Evolutionary conservation across 2,888 invertebrate genomes (phyloP).

Genomic region (Athalia circularis): DNA sequence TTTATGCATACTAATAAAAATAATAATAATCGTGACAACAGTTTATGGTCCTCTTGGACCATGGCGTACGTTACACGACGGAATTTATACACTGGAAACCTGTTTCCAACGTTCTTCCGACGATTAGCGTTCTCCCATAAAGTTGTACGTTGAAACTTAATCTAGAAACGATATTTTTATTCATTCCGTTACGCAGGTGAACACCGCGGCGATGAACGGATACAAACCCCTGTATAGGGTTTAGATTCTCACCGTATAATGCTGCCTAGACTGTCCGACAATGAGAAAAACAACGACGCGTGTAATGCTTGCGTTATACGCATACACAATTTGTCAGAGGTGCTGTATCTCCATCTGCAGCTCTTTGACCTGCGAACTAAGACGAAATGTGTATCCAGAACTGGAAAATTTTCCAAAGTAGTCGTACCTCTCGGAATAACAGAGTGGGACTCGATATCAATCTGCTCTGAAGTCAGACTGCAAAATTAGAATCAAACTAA

Average conservation of each 20-base stretch:
- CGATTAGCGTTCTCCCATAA: slow-evolving; percentile 36
- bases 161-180: slow-evolving; percentile 38
- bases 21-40: slow-evolving; percentile 27
- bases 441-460: too few relatives aligned
- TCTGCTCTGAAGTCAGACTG: neutral
- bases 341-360: too few relatives aligned
- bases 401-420: too few relatives aligned
- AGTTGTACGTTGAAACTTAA: slow-evolving; percentile 37
- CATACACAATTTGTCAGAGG: too few relatives aligned
- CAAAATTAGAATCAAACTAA: too few relatives aligned
- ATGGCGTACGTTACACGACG: slow-evolving; percentile 8
- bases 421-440: too few relatives aligned
- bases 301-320: too few relatives aligned
- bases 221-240: neutral
- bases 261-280: too few relatives aligned
- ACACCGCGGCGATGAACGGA: slow-evolving; percentile 2
- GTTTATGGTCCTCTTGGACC: neutral
- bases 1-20: neutral
- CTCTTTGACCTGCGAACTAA: too few relatives aligned
- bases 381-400: too few relatives aligned
- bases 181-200: slow-evolving; percentile 12
- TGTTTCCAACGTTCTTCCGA: slow-evolving; percentile 42
- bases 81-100: slow-evolving; percentile 38
- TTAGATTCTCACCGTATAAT: too few relatives aligned
- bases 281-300: too few relatives aligned